A percentile compares a stretch with the other conserved stretches of the same genome.
phyloP scores from a whole-genome alignment of 2,888 invertebrate genomes.

The Cantharis nigra region DNA sequence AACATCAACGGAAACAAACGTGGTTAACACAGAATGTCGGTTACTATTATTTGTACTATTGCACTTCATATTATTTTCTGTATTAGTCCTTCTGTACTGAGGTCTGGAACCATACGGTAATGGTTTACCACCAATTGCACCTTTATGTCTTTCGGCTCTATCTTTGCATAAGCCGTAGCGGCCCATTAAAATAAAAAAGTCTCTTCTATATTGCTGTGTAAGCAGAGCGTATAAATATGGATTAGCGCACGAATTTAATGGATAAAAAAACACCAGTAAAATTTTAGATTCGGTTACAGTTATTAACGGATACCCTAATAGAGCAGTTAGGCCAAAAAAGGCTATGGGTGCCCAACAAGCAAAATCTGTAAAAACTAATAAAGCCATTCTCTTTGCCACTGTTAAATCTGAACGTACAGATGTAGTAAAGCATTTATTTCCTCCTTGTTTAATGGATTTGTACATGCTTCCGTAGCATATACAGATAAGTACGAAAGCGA shows the following conservation, averaged over 20 bases:
- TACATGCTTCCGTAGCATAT: constrained; percentile 68
- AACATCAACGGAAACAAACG: constrained; percentile 53
- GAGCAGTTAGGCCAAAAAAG: constrained; percentile 68
- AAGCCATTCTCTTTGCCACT: constrained; percentile 69
- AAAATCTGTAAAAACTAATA: constrained; percentile 69
- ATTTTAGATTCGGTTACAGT: constrained; percentile 60
- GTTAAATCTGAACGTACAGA: constrained; percentile 56
- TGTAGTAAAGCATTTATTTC: constrained; percentile 60
- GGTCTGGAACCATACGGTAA: constrained; percentile 50
- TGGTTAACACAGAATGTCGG: constrained; percentile 52
- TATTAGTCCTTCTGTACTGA: constrained; percentile 46
- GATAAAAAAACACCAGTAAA: constrained; percentile 69
- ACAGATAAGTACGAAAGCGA: constrained; percentile 67
- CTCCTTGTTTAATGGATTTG: constrained; percentile 59
- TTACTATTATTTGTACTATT: constrained; percentile 41
- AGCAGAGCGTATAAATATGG: constrained; percentile 71
- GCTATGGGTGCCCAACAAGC: constrained; percentile 68
- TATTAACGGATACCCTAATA: constrained; percentile 66
- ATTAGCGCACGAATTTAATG: constrained; percentile 71
- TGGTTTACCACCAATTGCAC: constrained; percentile 54
- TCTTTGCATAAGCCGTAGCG: constrained; percentile 57
- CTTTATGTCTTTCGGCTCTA: constrained; percentile 55
- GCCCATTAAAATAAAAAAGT: constrained; percentile 61
- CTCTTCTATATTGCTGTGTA: constrained; percentile 67
- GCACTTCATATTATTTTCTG: constrained; percentile 30